A percentile compares a stretch with the other conserved stretches of the same genome.
Evolutionary conservation across 2,113 vertebrate species (phyloP).

Genomic region (Tichodroma muraria): DNA sequence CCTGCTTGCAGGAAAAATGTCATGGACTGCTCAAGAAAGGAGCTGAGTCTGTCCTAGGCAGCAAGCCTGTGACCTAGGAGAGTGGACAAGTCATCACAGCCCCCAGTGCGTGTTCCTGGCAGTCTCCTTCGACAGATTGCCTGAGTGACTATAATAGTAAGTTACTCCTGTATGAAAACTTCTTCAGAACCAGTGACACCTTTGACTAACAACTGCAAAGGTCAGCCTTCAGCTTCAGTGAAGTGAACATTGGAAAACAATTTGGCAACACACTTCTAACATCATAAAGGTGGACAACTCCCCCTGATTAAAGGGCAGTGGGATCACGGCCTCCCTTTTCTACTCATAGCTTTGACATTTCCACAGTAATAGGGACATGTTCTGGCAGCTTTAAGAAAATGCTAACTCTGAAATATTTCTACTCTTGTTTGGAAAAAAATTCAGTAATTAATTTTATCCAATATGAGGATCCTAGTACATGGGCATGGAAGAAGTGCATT

Average conservation of each 20-base stretch:
- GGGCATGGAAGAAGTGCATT: background rate
- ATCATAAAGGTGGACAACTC: background rate
- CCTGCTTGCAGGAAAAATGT: background rate
- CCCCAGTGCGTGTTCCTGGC: accelerated
- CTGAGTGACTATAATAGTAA: background rate
- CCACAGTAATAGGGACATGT: background rate
- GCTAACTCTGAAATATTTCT: background rate
- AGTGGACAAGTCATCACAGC: background rate
- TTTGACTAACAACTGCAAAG: conserved; percentile 19
- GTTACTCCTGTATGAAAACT: background rate
- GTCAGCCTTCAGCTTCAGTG: conserved; percentile 26
- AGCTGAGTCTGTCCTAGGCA: background rate
- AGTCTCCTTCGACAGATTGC: background rate
- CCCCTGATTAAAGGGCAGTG: conserved; percentile 19
- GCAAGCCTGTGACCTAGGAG: background rate
- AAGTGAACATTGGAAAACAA: background rate
- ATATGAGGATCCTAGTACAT: background rate
- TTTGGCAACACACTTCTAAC: background rate
- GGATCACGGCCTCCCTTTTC: background rate
- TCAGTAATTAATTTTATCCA: background rate
- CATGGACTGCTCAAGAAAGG: background rate
- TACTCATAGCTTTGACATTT: background rate
- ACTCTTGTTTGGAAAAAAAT: background rate
- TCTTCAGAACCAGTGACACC: background rate
- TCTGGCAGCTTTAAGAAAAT: conserved; percentile 7